Conservation (phyloP, 1,140 invertebrate genomes). For the Heliothis virescens region DNA sequence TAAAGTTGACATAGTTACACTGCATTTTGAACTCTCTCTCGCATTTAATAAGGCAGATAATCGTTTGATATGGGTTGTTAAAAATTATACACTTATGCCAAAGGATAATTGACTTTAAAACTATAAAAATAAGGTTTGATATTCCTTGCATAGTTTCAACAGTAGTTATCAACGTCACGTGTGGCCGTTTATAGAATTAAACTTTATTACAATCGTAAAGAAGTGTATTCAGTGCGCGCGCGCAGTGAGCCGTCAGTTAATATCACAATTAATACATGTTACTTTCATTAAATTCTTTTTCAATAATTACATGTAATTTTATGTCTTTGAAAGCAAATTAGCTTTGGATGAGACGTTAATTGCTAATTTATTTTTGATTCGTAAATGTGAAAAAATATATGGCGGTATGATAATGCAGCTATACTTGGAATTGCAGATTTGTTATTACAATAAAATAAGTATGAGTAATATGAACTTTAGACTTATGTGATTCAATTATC, state of each 20-base stretch:
- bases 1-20: neutral
- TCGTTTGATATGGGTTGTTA: neutral
- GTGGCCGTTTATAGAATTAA: slow-evolving; percentile 41
- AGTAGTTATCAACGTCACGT: slow-evolving; percentile 5
- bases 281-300: neutral
- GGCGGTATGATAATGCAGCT: neutral
- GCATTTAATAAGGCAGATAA: neutral
- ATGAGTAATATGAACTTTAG: too few species aligned
- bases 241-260: slow-evolving; percentile 10
- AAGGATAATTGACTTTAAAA: neutral
- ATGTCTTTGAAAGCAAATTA: slow-evolving; percentile 14
- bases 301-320: slow-evolving; percentile 15
- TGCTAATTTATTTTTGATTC: neutral
- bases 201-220: slow-evolving; percentile 39
- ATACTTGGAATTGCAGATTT: neutral
- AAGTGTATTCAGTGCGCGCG: neutral
- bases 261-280: slow-evolving; percentile 15
- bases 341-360: neutral
- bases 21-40: neutral
- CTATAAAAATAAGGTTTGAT: slow-evolving; percentile 37
- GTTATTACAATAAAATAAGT: too few species aligned
- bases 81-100: neutral
- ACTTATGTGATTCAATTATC: too few species aligned
- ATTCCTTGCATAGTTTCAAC: neutral
- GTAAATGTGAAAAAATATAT: neutral